Evolutionary conservation across 2,113 vertebrate species (phyloP).

Genomic region (Oriolus oriolus): DNA sequence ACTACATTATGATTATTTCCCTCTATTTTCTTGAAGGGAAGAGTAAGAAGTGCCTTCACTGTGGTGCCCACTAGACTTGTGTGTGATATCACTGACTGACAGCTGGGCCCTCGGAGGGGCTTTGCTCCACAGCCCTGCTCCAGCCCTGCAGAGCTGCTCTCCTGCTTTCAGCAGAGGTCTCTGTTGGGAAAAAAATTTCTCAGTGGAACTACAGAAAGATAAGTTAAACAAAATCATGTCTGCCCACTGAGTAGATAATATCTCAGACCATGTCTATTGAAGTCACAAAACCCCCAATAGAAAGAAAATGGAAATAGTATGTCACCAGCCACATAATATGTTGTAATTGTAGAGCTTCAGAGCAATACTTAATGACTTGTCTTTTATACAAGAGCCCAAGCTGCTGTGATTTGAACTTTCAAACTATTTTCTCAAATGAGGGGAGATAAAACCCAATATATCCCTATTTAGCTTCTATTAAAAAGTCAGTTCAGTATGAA

Average conservation of each 20-base stretch:
- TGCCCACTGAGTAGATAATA: not conserved
- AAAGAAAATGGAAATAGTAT: not conserved
- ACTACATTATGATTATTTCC: not conserved
- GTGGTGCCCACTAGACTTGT: too few relatives aligned
- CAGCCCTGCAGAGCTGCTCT: not conserved
- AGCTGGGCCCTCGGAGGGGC: not conserved
- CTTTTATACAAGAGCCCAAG: not conserved
- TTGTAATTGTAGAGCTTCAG: not conserved
- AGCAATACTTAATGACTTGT: not conserved
- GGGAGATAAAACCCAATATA: fast-evolving
- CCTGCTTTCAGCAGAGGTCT: slow-evolving; percentile 11
- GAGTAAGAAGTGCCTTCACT: not conserved
- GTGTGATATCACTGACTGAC: not conserved
- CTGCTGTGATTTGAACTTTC: not conserved
- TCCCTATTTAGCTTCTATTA: not conserved
- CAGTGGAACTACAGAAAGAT: not conserved
- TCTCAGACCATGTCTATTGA: not conserved
- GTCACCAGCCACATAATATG: not conserved
- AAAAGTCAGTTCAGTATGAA: not conserved
- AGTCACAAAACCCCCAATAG: not conserved
- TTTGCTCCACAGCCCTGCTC: not conserved
- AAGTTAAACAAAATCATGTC: not conserved
- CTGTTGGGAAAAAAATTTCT: not conserved
- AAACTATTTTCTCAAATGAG: not conserved
- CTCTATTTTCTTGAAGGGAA: not conserved